Evolutionary conservation across 2,888 invertebrate genomes (phyloP).

Genomic region (Leptopilina syphax): DNA sequence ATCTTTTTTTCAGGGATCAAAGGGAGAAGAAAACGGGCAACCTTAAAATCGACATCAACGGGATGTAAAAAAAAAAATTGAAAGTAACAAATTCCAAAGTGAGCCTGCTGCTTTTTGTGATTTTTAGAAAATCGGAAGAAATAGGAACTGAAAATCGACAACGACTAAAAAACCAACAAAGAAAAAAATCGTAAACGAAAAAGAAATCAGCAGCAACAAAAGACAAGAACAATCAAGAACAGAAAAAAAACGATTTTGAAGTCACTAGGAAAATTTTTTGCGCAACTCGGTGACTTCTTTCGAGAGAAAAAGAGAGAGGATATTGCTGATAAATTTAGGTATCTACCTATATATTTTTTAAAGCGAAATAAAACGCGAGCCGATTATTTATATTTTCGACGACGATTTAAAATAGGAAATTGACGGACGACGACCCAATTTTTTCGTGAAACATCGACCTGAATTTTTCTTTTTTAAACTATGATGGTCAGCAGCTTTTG

Average conservation of each 20-base stretch:
- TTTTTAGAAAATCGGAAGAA: neutral
- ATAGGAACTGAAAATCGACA: neutral
- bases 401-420: slow-evolving; percentile 33
- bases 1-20: slow-evolving; percentile 83
- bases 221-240: slow-evolving; percentile 17
- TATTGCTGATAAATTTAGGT: slow-evolving; percentile 36
- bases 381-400: slow-evolving; percentile 28
- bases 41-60: slow-evolving; percentile 88
- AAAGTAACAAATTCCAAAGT: neutral
- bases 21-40: slow-evolving; percentile 93
- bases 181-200: neutral
- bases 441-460: slow-evolving; percentile 34
- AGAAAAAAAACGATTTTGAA: neutral
- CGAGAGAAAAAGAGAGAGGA: neutral
- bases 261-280: slow-evolving; percentile 29
- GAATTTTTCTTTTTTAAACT: neutral
- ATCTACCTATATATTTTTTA: slow-evolving; percentile 34
- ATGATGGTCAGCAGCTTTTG: slow-evolving; percentile 8
- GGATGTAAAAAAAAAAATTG: slow-evolving; percentile 77
- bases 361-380: slow-evolving; percentile 4
- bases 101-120: slow-evolving; percentile 29
- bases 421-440: slow-evolving; percentile 37
- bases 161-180: slow-evolving; percentile 3
- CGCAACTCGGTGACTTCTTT: slow-evolving; percentile 24
- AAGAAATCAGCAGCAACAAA: slow-evolving; percentile 27